These are phyloP conservation scores for Sus cebifrons DNA, from an alignment of 2,797 vertebrate species.

Conservation along the genomic window DNA sequence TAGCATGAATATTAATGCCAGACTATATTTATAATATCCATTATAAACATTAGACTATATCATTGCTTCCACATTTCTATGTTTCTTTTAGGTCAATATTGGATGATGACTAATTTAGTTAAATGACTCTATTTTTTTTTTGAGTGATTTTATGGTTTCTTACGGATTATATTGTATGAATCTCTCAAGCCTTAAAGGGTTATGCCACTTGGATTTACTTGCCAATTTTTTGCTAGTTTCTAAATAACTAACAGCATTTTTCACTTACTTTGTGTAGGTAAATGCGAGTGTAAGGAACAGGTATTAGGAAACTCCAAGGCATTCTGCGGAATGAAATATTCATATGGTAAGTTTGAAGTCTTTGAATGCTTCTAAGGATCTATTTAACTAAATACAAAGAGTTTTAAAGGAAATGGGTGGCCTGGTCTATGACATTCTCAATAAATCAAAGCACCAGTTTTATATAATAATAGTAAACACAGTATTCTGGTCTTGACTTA, in stretches of 20 bases:
- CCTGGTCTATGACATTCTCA: not conserved
- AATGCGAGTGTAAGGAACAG: constrained; percentile 98
- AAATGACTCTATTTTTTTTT: not conserved
- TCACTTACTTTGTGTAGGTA: constrained; percentile 92
- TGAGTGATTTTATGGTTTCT: constrained; percentile 8
- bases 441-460: constrained; percentile 32
- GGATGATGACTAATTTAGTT: constrained; percentile 24
- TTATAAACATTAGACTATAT: constrained; percentile 38
- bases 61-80: constrained; percentile 34
- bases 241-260: constrained; percentile 64
- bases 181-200: constrained; percentile 17
- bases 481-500: not conserved
- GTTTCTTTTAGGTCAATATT: constrained; percentile 42
- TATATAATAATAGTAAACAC: not conserved
- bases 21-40: not conserved
- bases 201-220: constrained; percentile 12
- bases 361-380: constrained; percentile 9
- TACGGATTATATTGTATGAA: not conserved
- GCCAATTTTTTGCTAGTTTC: not conserved
- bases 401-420: not conserved
- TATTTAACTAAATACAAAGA: constrained; percentile 21
- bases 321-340: constrained; percentile 97
- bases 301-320: constrained; percentile 95
- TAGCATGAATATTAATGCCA: not conserved
- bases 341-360: constrained; percentile 94